These are phyloP conservation scores for Meleagris gallopavo DNA, from an alignment of 2,113 vertebrate genomes.

Conservation along the genomic window DNA sequence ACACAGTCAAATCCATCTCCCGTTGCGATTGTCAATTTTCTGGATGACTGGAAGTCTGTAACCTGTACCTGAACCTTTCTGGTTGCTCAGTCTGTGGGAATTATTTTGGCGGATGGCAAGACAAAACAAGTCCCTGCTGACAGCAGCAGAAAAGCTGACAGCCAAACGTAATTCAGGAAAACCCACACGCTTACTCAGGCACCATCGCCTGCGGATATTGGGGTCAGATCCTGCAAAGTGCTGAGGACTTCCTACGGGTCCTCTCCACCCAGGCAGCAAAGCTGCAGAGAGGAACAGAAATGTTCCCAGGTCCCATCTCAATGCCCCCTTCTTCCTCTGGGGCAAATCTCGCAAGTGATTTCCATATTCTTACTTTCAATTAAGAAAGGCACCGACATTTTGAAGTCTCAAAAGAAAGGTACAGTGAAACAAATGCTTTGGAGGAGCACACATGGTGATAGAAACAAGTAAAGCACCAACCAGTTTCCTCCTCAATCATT, in stretches of 20 bases:
- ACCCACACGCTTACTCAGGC: constrained; percentile 1
- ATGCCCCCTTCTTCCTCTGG: background rate
- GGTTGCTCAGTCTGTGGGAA: constrained; percentile 74
- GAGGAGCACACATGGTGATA: background rate
- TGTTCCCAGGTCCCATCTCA: background rate
- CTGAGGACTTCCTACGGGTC: background rate
- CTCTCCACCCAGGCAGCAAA: background rate
- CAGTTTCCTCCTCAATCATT: background rate
- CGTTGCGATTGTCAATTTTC: constrained; percentile 60
- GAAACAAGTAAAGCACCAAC: background rate
- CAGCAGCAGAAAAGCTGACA: constrained; percentile 53
- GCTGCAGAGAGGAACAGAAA: background rate
- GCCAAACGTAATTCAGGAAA: constrained; percentile 68
- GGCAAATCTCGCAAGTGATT: background rate
- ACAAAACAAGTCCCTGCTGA: constrained; percentile 70
- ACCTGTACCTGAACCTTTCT: constrained; percentile 75
- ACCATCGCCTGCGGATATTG: background rate
- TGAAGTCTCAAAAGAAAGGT: background rate
- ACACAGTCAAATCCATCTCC: background rate
- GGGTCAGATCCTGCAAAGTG: background rate
- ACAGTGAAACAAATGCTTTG: background rate
- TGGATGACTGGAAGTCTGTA: constrained; percentile 70
- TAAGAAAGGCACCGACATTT: background rate
- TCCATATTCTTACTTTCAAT: background rate
- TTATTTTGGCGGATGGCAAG: constrained; percentile 71